Evolutionary conservation across 2,797 vertebrate genomes (phyloP).

Genomic region (Tympanoctomys barrerae): DNA sequence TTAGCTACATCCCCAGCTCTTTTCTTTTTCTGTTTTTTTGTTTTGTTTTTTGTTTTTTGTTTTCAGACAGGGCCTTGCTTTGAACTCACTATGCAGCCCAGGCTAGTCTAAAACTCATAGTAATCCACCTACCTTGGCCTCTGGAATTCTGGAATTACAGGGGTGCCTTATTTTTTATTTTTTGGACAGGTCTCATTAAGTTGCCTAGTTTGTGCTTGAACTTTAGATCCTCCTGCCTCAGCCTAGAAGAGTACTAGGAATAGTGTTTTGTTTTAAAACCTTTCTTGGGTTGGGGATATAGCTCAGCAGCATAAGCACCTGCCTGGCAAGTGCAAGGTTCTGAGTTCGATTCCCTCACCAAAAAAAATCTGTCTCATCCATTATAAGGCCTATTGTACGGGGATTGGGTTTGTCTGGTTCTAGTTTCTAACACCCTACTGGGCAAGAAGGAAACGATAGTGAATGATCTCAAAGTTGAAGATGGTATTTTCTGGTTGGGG

Average conservation of each 20-base stretch:
- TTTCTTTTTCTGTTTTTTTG: neutral
- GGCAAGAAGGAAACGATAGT: constrained; percentile 31
- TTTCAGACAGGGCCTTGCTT: neutral
- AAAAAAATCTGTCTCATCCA: neutral
- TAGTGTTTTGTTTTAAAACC: neutral
- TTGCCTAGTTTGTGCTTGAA: neutral
- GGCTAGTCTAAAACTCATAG: neutral
- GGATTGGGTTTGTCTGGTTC: neutral
- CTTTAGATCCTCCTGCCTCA: neutral
- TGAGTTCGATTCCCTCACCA: too few species aligned
- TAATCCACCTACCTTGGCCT: neutral
- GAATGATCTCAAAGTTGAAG: constrained; percentile 11
- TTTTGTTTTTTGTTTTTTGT: neutral
- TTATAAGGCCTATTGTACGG: neutral
- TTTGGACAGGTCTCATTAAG: neutral
- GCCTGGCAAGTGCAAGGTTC: too few species aligned
- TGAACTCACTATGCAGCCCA: neutral
- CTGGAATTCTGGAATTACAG: neutral
- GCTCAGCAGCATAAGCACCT: too few species aligned
- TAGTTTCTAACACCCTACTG: constrained; percentile 36
- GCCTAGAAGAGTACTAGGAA: neutral
- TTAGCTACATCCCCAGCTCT: neutral
- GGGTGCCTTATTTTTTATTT: neutral
- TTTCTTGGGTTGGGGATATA: too few species aligned
- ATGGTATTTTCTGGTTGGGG: neutral